A percentile compares a stretch with the other conserved stretches of the same genome.
Evolutionary conservation across 2,888 invertebrate genomes (phyloP).

Genomic region (Cheilosia impressa): DNA sequence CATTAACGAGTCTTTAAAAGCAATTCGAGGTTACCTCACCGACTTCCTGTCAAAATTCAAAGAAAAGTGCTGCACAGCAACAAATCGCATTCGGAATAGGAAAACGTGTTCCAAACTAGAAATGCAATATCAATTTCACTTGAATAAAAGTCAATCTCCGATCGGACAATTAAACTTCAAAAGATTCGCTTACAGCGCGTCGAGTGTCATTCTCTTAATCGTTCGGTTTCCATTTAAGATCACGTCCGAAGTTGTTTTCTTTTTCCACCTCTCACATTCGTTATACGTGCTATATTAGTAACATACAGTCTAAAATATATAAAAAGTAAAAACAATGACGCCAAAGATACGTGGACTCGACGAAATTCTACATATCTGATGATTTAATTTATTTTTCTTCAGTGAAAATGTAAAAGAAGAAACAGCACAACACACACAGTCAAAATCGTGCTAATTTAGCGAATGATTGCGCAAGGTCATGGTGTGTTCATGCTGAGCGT

Average conservation of each 20-base stretch:
- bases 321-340: conserved; percentile 7
- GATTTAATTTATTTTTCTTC: conserved; percentile 12
- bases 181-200: not conserved
- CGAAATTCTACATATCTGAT: not conserved
- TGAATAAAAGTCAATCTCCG: not conserved
- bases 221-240: not conserved
- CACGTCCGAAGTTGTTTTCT: conserved; percentile 9
- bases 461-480: conserved; percentile 57
- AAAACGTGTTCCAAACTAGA: no score
- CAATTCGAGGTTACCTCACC: no score
- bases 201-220: not conserved
- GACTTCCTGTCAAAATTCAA: no score
- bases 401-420: conserved; percentile 3
- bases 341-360: conserved; percentile 18
- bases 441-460: conserved; percentile 33
- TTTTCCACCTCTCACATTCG: not conserved
- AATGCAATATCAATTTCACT: not conserved
- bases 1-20: no score
- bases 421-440: conserved; percentile 1
- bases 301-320: not conserved
- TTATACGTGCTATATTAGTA: conserved; percentile 7
- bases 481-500: conserved; percentile 2
- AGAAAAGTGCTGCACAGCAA: no score
- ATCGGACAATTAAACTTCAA: not conserved
- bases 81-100: no score